phyloP scores from a whole-genome alignment of 2,797 vertebrate genomes.

The Phaenicophaeus curvirostris region DNA sequence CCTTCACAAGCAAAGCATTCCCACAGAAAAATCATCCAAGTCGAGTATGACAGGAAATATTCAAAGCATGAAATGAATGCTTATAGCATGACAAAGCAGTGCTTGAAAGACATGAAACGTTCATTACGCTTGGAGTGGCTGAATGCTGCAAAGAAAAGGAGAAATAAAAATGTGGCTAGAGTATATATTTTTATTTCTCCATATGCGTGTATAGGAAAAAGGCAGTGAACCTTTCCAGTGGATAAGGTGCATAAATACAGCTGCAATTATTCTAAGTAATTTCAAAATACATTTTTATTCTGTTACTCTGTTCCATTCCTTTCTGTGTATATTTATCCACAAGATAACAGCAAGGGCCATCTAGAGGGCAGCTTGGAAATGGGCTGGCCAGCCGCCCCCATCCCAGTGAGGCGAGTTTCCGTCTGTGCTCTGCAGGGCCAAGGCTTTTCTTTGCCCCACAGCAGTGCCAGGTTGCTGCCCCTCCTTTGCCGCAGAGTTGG shows the following conservation, averaged over 20 bases:
- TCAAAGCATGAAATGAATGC: conserved; percentile 50
- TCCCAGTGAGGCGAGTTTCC: neutral
- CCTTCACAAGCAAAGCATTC: conserved; percentile 25
- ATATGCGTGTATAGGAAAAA: neutral
- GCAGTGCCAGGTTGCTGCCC: neutral
- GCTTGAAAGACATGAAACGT: conserved; percentile 42
- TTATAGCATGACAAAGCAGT: conserved; percentile 25
- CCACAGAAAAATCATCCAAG: conserved; percentile 27
- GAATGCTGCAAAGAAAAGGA: conserved; percentile 11
- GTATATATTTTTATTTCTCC: conserved; percentile 25
- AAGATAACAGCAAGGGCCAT: conserved; percentile 33
- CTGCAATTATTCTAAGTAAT: neutral
- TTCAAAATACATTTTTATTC: neutral
- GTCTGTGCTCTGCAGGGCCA: neutral
- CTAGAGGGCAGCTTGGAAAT: conserved; percentile 25
- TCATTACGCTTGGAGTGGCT: conserved; percentile 3
- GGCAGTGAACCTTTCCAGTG: neutral
- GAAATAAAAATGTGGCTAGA: neutral
- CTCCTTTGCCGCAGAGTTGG: fast-evolving
- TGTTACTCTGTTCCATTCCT: neutral
- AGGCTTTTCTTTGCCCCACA: neutral
- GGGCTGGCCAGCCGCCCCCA: neutral
- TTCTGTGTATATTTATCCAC: neutral
- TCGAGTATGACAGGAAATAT: conserved; percentile 31
- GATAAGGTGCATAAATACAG: conserved; percentile 29